phyloP scores from a whole-genome alignment of 1,140 invertebrate species.

The Catajapyx aquilonaris region DNA sequence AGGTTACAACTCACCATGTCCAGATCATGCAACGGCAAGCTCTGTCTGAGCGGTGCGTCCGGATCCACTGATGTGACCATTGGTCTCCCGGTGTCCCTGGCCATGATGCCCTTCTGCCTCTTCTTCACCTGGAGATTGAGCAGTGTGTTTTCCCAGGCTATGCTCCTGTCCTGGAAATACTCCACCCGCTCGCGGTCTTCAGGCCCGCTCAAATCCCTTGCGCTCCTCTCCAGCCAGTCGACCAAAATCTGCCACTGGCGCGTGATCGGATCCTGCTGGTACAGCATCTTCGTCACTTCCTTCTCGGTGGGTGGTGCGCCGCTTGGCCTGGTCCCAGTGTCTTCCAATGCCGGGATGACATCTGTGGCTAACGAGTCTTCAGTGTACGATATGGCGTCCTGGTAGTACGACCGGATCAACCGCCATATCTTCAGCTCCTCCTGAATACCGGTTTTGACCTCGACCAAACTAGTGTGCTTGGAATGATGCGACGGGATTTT shows the following conservation, averaged over 20 bases:
- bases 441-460: too few relatives aligned
- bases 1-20: conserved; percentile 42
- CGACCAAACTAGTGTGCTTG: too few relatives aligned
- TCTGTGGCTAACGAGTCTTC: too few relatives aligned
- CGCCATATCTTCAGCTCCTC: background rate
- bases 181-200: conserved; percentile 37
- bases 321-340: background rate
- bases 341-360: too few relatives aligned
- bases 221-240: conserved; percentile 78
- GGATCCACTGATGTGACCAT: conserved; percentile 66
- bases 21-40: conserved; percentile 59
- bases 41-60: conserved; percentile 70
- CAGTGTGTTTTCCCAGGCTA: conserved; percentile 76
- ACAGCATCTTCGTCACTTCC: background rate
- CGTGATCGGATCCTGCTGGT: background rate
- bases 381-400: background rate
- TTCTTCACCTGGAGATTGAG: conserved; percentile 39
- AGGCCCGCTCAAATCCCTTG: conserved; percentile 35
- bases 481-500: too few relatives aligned
- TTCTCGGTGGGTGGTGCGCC: background rate
- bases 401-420: background rate
- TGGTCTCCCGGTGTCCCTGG: conserved; percentile 29
- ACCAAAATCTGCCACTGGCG: conserved; percentile 53
- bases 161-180: conserved; percentile 48
- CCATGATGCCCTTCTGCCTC: conserved; percentile 19